A percentile compares a stretch with the other conserved stretches of the same genome.
phyloP scores from a whole-genome alignment of 2,113 vertebrate species.

The Clarias macrocephalus region DNA sequence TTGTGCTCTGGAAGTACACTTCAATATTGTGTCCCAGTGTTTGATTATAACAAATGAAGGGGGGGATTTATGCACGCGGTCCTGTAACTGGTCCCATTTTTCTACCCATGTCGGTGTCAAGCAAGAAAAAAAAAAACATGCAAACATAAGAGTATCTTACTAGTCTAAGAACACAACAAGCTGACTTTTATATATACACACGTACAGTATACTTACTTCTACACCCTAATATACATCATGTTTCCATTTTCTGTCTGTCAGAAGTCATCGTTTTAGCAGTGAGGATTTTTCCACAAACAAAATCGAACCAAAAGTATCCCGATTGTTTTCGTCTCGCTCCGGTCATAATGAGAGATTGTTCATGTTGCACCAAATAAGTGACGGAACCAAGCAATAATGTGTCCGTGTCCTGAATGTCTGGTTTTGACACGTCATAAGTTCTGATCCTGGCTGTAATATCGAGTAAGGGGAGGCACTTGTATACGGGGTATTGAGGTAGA shows the following conservation, averaged over 20 bases:
- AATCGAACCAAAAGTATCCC: background rate
- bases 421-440: slow-evolving; percentile 14
- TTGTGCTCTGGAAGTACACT: slow-evolving; percentile 35
- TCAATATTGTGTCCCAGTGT: slow-evolving; percentile 5
- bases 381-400: slow-evolving; percentile 42
- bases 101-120: background rate
- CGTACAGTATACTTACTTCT: background rate
- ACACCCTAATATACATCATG: background rate
- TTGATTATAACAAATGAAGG: background rate
- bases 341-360: background rate
- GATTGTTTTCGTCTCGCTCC: background rate
- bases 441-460: background rate
- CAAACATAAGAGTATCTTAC: background rate
- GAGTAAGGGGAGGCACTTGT: background rate
- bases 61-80: slow-evolving; percentile 26
- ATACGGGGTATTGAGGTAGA: background rate
- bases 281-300: background rate
- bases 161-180: background rate
- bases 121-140: background rate
- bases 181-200: background rate
- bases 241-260: background rate
- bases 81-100: slow-evolving; percentile 49
- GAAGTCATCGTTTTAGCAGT: background rate
- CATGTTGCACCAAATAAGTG: background rate
- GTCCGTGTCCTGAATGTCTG: slow-evolving; percentile 21